A percentile compares a stretch with the other conserved stretches of the same genome.
phyloP scores from a whole-genome alignment of 2,113 vertebrate genomes.

The Halcyon malimbica region DNA sequence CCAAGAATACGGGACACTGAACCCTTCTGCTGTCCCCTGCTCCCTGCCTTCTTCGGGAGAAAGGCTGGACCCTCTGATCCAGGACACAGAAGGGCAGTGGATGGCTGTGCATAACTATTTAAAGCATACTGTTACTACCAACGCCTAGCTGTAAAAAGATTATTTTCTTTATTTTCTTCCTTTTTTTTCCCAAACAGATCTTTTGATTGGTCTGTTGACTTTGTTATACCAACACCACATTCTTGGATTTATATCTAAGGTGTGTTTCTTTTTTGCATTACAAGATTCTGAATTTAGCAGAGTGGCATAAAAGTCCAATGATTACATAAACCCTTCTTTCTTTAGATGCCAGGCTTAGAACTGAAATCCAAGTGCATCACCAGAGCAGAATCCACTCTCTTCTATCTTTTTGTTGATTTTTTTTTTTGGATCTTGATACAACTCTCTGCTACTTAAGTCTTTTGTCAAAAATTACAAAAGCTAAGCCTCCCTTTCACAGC shows the following conservation, averaged over 20 bases:
- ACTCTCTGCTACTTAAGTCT: not conserved
- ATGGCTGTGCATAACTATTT: not conserved
- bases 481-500: slow-evolving; percentile 19
- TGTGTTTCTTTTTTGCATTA: not conserved
- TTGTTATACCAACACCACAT: not conserved
- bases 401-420: not conserved
- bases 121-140: not conserved
- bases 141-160: not conserved
- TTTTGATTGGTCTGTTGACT: not conserved
- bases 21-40: not conserved
- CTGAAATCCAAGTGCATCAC: not conserved
- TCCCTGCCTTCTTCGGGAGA: not conserved
- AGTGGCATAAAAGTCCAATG: not conserved
- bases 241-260: not conserved
- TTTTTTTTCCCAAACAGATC: not conserved
- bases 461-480: slow-evolving; percentile 1
- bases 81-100: not conserved
- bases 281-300: not conserved
- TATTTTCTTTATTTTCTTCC: not conserved
- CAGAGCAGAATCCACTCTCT: not conserved
- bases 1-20: not conserved
- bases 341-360: not conserved
- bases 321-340: not conserved
- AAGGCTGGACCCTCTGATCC: not conserved
- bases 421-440: not conserved